Evolutionary conservation across 2,888 invertebrate genomes (phyloP), one percentile per base, ranked within the genome.

Genomic region (Uropetala carovei): DNA sequence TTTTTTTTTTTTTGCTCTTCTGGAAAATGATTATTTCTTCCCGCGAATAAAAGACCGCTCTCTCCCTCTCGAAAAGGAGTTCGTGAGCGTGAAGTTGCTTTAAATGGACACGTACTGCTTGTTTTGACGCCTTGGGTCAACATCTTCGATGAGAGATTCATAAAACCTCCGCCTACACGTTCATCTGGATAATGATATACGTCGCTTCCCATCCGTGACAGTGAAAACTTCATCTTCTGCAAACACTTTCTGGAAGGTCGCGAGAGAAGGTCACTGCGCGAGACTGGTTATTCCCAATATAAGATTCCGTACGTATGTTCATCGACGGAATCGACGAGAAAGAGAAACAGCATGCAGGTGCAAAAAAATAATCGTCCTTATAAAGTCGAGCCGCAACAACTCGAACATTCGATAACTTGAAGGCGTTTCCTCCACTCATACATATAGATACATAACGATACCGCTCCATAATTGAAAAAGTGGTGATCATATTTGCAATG

Each of bases 171-270:
- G n/a, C 16, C 64, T n/a, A 8, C n/a, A 27, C 75, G 75, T 75
- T 11, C 22, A 22, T 10, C 22, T 22, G 68, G 22, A 68, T 75
- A 75, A 75, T 75, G 75, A 75, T 27, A 75, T 27, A 27, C 75
- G 75, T 22, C 22, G 22, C 68, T 27, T 27, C 75, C 22, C 75
- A 75, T 75, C 75, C 75, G 75, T 75, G 75, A 75, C 75, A 75
- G 75, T 75, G 27, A 75, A 75, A 75, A 27, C 75, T 75, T 27
- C 16, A 27, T 27, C 27, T 75, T 60, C 18, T n/a, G 22, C 75
- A 75, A 75, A 75, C 75, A 75, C 27, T 75, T 75, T 75, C 75
- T 22, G 75, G 75, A 75, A 75, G 75, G 75, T 75, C 75, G 75
- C 75, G 11, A 27, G 18, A 18, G 75, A 75, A 75, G 75, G 75